Percentiles rank a stretch among this genome's conserved stretches.
Evolutionary conservation across 2,888 invertebrate species (phyloP).

Genomic region (Plebejus melissa): DNA sequence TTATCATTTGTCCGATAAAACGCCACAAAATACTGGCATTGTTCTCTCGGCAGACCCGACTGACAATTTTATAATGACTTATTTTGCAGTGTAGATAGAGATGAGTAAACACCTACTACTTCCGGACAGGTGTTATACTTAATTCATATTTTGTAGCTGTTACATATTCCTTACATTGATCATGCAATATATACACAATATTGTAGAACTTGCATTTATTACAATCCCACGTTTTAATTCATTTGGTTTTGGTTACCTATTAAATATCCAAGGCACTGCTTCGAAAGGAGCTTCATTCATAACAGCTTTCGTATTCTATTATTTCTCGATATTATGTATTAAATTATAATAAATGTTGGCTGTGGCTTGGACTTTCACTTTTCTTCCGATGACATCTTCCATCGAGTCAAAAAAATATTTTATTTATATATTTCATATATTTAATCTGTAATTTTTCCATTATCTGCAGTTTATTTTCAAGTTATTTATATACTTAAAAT

Average conservation of each 20-base stretch:
- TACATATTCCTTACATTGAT: not conserved
- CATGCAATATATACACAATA: not conserved
- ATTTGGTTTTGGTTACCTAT: slow-evolving; percentile 16
- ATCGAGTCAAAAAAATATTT: not conserved
- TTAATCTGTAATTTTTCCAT: not conserved
- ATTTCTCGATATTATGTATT: not conserved
- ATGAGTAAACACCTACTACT: slow-evolving; percentile 32
- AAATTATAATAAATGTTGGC: not conserved
- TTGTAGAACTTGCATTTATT: slow-evolving; percentile 13
- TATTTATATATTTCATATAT: not conserved
- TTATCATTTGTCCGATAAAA: slow-evolving; percentile 77
- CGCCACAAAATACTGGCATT: slow-evolving; percentile 75
- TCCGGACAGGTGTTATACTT: slow-evolving; percentile 33
- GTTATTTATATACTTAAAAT: slow-evolving; percentile 6
- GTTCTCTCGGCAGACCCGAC: slow-evolving; percentile 73
- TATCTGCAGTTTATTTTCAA: not conserved
- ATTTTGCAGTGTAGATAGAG: slow-evolving; percentile 36
- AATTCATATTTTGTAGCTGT: slow-evolving; percentile 24
- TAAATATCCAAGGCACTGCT: not conserved
- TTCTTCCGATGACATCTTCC: not conserved
- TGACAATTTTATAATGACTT: slow-evolving; percentile 43
- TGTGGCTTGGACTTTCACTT: not conserved
- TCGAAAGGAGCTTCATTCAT: slow-evolving; percentile 9
- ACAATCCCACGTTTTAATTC: not conserved
- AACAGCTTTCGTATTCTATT: not conserved